Conservation (phyloP, 1,140 invertebrate genomes). For the Ctenoplectra terminalis region DNA sequence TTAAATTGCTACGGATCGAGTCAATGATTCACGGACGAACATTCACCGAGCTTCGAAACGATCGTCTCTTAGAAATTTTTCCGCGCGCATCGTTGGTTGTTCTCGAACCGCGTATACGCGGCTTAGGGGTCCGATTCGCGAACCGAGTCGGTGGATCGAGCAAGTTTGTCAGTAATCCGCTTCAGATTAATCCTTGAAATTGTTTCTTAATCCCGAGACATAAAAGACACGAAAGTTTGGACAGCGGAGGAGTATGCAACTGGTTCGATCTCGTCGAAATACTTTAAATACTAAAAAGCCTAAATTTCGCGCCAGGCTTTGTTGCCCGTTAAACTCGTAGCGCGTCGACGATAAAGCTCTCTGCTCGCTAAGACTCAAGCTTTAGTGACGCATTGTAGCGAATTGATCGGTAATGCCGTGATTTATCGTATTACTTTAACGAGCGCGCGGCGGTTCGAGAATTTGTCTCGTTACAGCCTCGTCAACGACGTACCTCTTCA, state of each 20-base stretch:
- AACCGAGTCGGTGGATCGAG: neutral
- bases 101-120: neutral
- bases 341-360: neutral
- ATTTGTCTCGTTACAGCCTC: neutral
- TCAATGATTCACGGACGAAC: neutral
- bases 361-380: neutral
- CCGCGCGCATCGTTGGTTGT: neutral
- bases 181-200: neutral
- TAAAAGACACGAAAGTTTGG: neutral
- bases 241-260: too few species aligned
- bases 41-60: too few species aligned
- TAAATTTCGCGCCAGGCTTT: neutral
- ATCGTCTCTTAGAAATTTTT: neutral
- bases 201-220: neutral
- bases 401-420: slow-evolving; percentile 28
- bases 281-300: too few species aligned
- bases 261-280: too few species aligned
- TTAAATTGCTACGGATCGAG: neutral
- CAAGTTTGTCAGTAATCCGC: neutral
- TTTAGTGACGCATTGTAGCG: neutral
- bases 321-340: neutral
- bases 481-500: neutral
- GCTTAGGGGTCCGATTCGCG: neutral
- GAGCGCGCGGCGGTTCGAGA: neutral
- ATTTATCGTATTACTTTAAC: slow-evolving; percentile 43